A percentile compares a stretch with the other conserved stretches of the same genome.
Evolutionary conservation across 2,113 vertebrate genomes (phyloP).

Genomic region (Hystrix brachyura): DNA sequence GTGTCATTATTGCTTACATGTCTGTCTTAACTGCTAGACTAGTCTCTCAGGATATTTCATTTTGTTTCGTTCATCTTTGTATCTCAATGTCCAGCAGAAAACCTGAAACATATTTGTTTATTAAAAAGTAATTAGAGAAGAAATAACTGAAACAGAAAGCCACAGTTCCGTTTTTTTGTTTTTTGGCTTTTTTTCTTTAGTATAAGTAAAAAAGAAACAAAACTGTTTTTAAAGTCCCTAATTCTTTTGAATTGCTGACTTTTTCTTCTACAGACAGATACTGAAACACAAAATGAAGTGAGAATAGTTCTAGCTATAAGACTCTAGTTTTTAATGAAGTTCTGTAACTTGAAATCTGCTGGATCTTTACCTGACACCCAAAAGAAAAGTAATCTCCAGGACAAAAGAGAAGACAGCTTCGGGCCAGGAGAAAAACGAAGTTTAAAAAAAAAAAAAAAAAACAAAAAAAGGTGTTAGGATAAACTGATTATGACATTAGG

Average conservation of each 20-base stretch:
- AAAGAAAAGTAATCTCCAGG: background rate
- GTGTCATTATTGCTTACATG: background rate
- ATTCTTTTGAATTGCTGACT: slow-evolving; percentile 22
- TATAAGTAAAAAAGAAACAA: too few species aligned
- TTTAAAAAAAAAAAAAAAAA: background rate
- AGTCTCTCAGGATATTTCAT: background rate
- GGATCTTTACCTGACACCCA: background rate
- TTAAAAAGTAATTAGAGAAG: slow-evolving; percentile 35
- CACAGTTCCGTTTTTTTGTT: background rate
- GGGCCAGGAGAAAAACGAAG: background rate
- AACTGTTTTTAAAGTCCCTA: background rate
- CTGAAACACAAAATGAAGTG: slow-evolving; percentile 40
- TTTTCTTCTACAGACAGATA: slow-evolving; percentile 6
- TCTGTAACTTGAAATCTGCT: background rate
- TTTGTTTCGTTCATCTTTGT: background rate
- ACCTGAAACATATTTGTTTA: background rate
- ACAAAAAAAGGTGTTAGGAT: background rate
- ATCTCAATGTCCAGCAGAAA: background rate
- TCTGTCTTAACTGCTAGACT: slow-evolving; percentile 11
- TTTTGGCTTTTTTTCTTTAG: too few species aligned
- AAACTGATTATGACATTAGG: background rate
- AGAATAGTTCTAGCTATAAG: background rate
- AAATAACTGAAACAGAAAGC: slow-evolving; percentile 18
- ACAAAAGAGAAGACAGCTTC: background rate
- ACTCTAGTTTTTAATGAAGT: slow-evolving; percentile 45